Evolutionary conservation across 2,888 invertebrate species (phyloP).

Genomic region (Carpatolechia fugitivella): DNA sequence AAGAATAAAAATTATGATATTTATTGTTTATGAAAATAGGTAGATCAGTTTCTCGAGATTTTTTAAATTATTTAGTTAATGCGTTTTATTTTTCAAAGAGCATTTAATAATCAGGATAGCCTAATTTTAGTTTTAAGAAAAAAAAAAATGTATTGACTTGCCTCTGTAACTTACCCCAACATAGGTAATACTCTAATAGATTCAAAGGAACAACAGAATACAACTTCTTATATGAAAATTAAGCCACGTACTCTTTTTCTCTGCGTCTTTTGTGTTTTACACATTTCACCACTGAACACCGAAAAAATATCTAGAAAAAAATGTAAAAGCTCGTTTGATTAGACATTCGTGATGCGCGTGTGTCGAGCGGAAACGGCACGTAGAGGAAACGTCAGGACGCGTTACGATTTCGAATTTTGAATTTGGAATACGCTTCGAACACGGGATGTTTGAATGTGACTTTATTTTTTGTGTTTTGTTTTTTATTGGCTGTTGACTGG

Average conservation of each 20-base stretch:
- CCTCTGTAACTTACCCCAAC: too few relatives aligned
- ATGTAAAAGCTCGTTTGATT: constrained; percentile 62
- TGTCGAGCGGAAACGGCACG: constrained; percentile 69
- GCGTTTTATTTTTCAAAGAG: too few relatives aligned
- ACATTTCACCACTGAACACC: constrained; percentile 12
- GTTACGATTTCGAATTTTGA: constrained; percentile 76
- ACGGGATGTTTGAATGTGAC: constrained; percentile 62
- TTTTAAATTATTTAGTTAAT: too few relatives aligned
- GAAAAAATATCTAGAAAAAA: constrained; percentile 34
- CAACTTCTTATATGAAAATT: too few relatives aligned
- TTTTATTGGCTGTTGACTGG: constrained; percentile 28
- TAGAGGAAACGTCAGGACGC: constrained; percentile 77
- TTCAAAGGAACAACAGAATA: too few relatives aligned
- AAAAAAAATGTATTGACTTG: too few relatives aligned
- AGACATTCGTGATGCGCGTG: constrained; percentile 68
- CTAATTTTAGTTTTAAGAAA: too few relatives aligned
- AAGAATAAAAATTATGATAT: too few relatives aligned
- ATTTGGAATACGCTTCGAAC: constrained; percentile 59
- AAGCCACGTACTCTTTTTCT: neutral
- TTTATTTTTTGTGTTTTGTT: constrained; percentile 52
- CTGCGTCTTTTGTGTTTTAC: neutral
- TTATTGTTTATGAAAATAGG: too few relatives aligned
- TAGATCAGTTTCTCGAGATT: too few relatives aligned
- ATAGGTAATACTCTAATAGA: too few relatives aligned
- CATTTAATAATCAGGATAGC: too few relatives aligned